Conservation (phyloP, 2,888 invertebrate genomes). For the Unio delphinus region DNA sequence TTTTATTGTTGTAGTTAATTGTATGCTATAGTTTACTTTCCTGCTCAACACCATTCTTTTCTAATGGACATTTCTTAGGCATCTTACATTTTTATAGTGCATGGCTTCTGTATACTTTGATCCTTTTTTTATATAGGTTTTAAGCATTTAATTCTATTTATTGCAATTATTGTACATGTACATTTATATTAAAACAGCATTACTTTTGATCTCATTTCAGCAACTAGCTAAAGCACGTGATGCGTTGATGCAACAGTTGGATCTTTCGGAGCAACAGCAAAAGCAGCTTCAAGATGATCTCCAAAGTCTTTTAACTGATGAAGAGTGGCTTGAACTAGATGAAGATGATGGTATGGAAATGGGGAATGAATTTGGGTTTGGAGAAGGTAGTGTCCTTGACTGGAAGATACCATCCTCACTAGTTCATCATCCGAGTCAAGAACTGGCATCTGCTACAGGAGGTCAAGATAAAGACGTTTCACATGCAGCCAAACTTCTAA, state of each 20-base stretch:
- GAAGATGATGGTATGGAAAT: constrained; percentile 1
- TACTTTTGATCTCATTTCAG: constrained; percentile 37
- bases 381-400: no score
- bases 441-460: not conserved
- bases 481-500: not conserved
- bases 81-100: no score
- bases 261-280: constrained; percentile 40
- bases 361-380: not conserved
- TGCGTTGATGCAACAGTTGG: constrained; percentile 53
- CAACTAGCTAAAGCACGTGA: constrained; percentile 59
- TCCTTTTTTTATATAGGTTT: no score
- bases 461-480: constrained; percentile 9
- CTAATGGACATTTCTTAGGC: no score
- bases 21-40: no score
- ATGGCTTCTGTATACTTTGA: no score
- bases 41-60: no score
- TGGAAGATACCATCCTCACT: constrained; percentile 1
- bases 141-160: no score
- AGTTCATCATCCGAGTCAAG: not conserved
- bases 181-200: no score
- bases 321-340: not conserved
- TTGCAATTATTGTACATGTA: no score
- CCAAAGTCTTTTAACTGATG: constrained; percentile 15
- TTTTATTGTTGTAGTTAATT: no score
- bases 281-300: constrained; percentile 43